phyloP scores from a whole-genome alignment of 2,113 vertebrate genomes.

The Motacilla tschutschensis region DNA sequence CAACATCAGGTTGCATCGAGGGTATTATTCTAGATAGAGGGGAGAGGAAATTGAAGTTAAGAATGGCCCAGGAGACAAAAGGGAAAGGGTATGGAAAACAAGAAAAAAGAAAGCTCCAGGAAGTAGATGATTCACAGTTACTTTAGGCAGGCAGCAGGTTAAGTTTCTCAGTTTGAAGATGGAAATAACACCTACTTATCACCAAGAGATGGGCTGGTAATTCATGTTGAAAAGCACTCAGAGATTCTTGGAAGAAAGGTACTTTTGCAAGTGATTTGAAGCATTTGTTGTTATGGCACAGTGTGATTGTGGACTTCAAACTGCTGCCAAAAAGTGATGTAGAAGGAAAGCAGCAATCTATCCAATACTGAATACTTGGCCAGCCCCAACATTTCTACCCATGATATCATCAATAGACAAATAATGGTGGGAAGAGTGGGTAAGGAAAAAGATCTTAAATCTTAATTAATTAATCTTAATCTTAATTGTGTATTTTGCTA shows the following conservation, averaged over 20 bases:
- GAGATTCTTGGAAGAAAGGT: neutral
- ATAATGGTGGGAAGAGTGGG: neutral
- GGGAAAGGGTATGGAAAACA: neutral
- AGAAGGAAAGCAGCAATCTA: neutral
- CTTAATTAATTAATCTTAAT: too few species aligned
- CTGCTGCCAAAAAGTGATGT: neutral
- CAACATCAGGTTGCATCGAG: neutral
- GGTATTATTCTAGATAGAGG: neutral
- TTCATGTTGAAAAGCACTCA: neutral
- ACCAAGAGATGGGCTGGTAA: neutral
- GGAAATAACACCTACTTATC: neutral
- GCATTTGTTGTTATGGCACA: neutral
- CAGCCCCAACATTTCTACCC: neutral
- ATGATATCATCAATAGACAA: neutral
- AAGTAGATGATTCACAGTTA: neutral
- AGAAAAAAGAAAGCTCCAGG: neutral
- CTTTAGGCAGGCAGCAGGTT: neutral
- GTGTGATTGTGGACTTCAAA: neutral
- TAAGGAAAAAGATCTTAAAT: neutral
- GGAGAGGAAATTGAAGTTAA: neutral
- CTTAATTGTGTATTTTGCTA: neutral
- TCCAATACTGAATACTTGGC: neutral
- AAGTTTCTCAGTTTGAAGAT: neutral
- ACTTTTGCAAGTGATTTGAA: neutral
- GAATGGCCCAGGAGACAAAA: neutral